Conservation (phyloP, 2,888 invertebrate species). For the Tenodera sinensis region DNA sequence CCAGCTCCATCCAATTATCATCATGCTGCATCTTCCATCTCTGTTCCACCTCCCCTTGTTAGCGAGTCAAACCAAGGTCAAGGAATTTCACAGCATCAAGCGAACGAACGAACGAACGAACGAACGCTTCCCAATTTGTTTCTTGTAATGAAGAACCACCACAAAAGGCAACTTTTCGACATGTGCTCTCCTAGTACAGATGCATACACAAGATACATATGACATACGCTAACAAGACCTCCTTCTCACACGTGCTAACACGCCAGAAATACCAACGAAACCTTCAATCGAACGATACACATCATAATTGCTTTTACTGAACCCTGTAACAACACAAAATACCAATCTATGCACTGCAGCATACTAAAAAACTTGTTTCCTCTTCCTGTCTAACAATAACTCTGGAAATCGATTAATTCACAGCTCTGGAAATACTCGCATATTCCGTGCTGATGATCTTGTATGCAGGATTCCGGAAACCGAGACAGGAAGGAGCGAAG, state of each 20-base stretch:
- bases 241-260: neutral
- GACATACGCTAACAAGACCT: neutral
- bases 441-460: no score
- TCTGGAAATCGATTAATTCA: no score
- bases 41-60: neutral
- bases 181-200: neutral
- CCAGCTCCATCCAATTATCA: slow-evolving; percentile 14
- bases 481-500: no score
- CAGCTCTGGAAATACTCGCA: no score
- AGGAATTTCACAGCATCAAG: neutral
- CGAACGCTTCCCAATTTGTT: neutral
- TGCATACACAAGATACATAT: neutral
- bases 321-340: no score
- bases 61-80: slow-evolving; percentile 16
- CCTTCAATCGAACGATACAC: neutral
- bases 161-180: neutral
- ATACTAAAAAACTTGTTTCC: no score
- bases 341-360: no score
- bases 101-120: neutral
- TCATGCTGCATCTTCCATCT: neutral
- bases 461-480: no score
- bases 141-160: neutral
- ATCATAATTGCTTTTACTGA: no score
- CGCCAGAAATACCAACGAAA: neutral
- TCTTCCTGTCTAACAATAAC: no score